phyloP scores from a whole-genome alignment of 2,113 vertebrate genomes.

The Dromaius novaehollandiae region DNA sequence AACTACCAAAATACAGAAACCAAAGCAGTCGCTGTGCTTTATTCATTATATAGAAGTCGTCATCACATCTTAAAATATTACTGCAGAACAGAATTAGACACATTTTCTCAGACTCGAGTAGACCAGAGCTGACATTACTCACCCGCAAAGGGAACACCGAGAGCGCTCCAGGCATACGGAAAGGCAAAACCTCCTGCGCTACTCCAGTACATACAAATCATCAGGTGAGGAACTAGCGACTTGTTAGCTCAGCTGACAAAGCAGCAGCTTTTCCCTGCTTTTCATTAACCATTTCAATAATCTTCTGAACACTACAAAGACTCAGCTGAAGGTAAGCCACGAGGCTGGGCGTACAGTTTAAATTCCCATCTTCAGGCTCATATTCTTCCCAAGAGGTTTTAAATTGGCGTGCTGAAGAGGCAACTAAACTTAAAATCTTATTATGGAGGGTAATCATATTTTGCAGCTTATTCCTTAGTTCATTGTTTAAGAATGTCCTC shows the following conservation, averaged over 20 bases:
- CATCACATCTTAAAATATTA: background rate
- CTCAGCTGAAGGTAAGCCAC: background rate
- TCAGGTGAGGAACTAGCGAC: background rate
- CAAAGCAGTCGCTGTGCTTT: background rate
- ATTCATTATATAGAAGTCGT: background rate
- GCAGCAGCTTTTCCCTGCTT: background rate
- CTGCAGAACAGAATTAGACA: background rate
- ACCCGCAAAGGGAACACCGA: background rate
- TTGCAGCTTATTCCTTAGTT: conserved; percentile 37
- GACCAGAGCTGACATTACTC: background rate
- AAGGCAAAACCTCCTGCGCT: background rate
- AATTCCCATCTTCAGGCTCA: conserved; percentile 17
- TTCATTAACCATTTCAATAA: background rate
- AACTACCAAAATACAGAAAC: conserved; percentile 30
- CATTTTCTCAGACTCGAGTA: background rate
- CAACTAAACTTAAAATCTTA: conserved; percentile 5
- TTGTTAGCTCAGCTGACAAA: background rate
- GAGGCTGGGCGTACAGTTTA: background rate
- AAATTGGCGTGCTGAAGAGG: background rate
- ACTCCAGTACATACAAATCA: too few species aligned
- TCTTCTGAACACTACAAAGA: background rate
- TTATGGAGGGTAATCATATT: background rate
- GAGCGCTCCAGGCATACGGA: background rate
- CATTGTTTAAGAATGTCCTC: conserved; percentile 29
- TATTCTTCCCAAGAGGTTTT: conserved; percentile 30